Base-by-base conservation (phyloP, 1,140 invertebrate species). In the Gryon sp. region DNA sequence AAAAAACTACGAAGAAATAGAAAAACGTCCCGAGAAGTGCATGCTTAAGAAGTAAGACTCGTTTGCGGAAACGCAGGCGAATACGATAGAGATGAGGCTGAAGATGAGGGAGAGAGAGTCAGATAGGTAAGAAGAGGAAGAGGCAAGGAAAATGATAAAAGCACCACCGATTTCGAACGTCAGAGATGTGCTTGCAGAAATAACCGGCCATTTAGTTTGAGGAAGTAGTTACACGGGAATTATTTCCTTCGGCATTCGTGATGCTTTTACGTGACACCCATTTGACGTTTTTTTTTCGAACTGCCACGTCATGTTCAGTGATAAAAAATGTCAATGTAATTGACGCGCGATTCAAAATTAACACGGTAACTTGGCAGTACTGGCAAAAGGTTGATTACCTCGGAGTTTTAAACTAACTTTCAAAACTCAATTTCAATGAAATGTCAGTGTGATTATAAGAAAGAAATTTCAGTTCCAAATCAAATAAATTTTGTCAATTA, bases 251-350 rank as follows among this genome's bases (percentile, higher is more conserved):
- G 40, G 19, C 38, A 26, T 70, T 77, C 66, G 57, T 77, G 65
- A 70, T 59, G 59, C 48, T 41, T 72, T 65, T 55, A 66, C 66
- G 74, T 77, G 74, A 77, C 74, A 76, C 57, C 53, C 69, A 65
- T 72, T 72, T 73, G 55, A 55, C 26, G 53, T 65, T 65, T 76
- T 65, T 65, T 40, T 20, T 28, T 9, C 18, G 14, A 4, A 4
- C 24, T 22, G 34, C 41, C 43, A 41, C 52, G 50, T 40, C 65
- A 43, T 18, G 62, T 41, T 4, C 24, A 16, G 6, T 15, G n/a
- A 5, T 41, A 55, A 69, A 69, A 50, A 40, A 40, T 28, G 14
- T 8, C 40, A 11, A 11, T 43, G 57, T 46, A 55, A 68, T 57
- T 40, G 36, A 22, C 46, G 30, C 30, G 53, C 15, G 22, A 16